Percentiles rank a stretch among this genome's conserved stretches.
phyloP scores from a whole-genome alignment of 2,797 vertebrate species.

The Enteromius viviparus region DNA sequence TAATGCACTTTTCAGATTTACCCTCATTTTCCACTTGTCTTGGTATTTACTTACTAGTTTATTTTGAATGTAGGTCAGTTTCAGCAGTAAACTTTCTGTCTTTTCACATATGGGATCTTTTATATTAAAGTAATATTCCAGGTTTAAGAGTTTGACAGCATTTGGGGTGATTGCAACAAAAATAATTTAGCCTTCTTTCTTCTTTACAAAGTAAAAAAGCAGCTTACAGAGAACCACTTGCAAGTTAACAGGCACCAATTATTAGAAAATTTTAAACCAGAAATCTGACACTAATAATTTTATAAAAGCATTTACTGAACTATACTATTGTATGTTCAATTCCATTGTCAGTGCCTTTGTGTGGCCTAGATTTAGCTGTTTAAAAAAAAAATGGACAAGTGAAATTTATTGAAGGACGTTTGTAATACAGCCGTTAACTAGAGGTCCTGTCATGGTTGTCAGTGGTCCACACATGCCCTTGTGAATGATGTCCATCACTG shows the following conservation, averaged over 20 bases:
- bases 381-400: not conserved
- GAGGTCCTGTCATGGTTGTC: not conserved
- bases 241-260: not conserved
- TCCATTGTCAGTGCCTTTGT: not conserved
- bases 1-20: not conserved
- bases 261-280: not conserved
- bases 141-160: not conserved
- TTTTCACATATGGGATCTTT: not conserved
- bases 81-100: not conserved
- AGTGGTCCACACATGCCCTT: not conserved
- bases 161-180: not conserved
- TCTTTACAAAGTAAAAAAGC: not conserved
- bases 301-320: not conserved
- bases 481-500: conserved; percentile 23
- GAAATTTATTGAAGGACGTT: not conserved
- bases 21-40: not conserved
- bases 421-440: not conserved
- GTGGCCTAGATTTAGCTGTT: not conserved
- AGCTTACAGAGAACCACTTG: not conserved
- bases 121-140: not conserved
- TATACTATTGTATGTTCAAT: not conserved
- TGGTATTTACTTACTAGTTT: not conserved
- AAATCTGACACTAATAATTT: not conserved
- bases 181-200: not conserved
- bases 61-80: not conserved